phyloP scores from a whole-genome alignment of 2,888 invertebrate species.

The Andrena minutula region DNA sequence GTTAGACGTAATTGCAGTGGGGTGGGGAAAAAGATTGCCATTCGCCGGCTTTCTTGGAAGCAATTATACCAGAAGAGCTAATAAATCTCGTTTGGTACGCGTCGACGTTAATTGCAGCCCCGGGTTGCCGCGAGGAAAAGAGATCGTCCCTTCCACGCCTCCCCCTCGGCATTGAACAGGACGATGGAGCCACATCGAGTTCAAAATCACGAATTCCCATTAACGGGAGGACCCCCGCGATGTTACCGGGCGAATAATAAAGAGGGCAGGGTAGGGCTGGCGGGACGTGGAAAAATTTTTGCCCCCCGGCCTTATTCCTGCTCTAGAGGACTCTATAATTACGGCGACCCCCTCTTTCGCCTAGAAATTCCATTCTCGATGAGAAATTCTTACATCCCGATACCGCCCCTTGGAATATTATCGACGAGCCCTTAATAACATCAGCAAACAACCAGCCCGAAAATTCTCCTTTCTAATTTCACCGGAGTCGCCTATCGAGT shows the following conservation, averaged over 20 bases:
- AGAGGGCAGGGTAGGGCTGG: slow-evolving; percentile 25
- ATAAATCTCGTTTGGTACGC: slow-evolving; percentile 70
- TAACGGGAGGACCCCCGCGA: slow-evolving; percentile 54
- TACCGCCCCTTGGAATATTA: not conserved
- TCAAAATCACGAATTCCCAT: slow-evolving; percentile 72
- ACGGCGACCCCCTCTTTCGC: not conserved
- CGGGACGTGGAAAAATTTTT: slow-evolving; percentile 38
- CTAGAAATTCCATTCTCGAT: slow-evolving; percentile 1
- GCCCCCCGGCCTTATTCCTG: slow-evolving; percentile 26
- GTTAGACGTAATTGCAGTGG: slow-evolving; percentile 51
- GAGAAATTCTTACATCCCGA: not conserved
- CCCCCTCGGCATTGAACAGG: slow-evolving; percentile 42
- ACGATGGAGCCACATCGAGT: slow-evolving; percentile 53
- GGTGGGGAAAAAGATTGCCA: slow-evolving; percentile 54
- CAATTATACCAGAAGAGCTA: slow-evolving; percentile 69
- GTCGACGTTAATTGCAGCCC: slow-evolving; percentile 71
- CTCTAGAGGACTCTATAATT: slow-evolving; percentile 13
- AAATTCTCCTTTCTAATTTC: not conserved
- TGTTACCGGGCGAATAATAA: slow-evolving; percentile 57
- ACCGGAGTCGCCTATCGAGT: no score
- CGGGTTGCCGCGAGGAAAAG: slow-evolving; percentile 52
- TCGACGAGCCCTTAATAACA: not conserved
- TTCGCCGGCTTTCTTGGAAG: slow-evolving; percentile 62
- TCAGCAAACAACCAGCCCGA: not conserved
- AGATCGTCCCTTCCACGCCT: slow-evolving; percentile 2